Conservation (phyloP, 2,888 invertebrate species). For the Ptychoptera contaminata region DNA sequence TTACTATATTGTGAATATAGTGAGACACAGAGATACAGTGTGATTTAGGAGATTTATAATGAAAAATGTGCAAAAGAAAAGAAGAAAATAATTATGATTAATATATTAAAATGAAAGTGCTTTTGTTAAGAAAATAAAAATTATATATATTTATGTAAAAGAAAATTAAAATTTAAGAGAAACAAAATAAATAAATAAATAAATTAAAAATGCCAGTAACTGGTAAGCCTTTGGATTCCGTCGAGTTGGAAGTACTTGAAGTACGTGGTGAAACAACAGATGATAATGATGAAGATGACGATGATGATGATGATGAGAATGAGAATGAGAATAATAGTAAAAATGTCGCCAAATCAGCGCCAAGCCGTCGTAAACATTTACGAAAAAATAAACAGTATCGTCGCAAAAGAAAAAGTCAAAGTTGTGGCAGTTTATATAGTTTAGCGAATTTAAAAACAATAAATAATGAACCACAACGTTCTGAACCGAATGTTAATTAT, state of each 20-base stretch:
- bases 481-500: constrained; percentile 16
- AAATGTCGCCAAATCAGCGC: not conserved
- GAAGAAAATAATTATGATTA: too few species aligned
- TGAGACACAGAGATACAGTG: too few species aligned
- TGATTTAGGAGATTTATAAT: too few species aligned
- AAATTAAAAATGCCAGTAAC: too few species aligned
- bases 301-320: not conserved
- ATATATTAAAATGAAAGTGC: too few species aligned
- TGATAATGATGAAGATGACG: constrained; percentile 10
- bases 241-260: constrained; percentile 37
- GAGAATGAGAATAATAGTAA: not conserved
- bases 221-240: constrained; percentile 15
- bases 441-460: constrained; percentile 11
- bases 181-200: too few species aligned
- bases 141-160: too few species aligned
- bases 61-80: too few species aligned
- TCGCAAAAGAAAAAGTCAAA: constrained; percentile 9
- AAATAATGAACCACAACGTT: constrained; percentile 16
- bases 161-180: too few species aligned
- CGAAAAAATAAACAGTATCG: constrained; percentile 5
- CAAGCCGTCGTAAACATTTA: constrained; percentile 9
- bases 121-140: too few species aligned
- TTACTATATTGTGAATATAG: too few species aligned
- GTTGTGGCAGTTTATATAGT: constrained; percentile 11
- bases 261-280: constrained; percentile 24